Evolutionary conservation across 2,113 vertebrate genomes (phyloP).

Genomic region (zebrafish (Danio rerio)): DNA sequence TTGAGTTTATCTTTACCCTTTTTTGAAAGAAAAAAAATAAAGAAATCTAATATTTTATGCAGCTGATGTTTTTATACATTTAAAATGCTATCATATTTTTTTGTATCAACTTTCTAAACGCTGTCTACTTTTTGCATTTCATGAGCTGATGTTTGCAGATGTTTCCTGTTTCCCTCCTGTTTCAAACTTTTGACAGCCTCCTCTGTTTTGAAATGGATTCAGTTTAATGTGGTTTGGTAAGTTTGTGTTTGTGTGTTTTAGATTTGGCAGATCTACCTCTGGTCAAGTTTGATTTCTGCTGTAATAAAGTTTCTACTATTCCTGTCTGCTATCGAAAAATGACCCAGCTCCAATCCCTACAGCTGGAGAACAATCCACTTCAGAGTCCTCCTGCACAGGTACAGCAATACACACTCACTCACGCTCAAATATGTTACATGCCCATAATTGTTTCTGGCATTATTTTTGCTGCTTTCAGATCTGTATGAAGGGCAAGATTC

Average conservation of each 20-base stretch:
- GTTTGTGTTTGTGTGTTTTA: conserved; percentile 66
- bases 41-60: too few relatives aligned
- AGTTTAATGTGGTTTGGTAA: not conserved
- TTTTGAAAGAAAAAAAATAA: too few relatives aligned
- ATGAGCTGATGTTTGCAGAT: conserved; percentile 3
- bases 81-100: not conserved
- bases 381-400: conserved; percentile 96
- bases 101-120: not conserved
- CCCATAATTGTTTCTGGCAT: not conserved
- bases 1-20: too few relatives aligned
- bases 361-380: conserved; percentile 93
- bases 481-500: conserved; percentile 93
- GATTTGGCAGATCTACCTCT: conserved; percentile 92
- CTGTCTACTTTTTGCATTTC: not conserved
- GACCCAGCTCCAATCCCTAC: conserved; percentile 88
- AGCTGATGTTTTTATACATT: not conserved
- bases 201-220: not conserved
- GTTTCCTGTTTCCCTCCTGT: not conserved
- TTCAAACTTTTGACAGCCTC: not conserved
- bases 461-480: conserved; percentile 75
- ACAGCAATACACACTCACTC: not conserved
- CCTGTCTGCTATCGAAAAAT: conserved; percentile 93
- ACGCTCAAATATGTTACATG: not conserved
- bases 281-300: conserved; percentile 96
- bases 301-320: conserved; percentile 94